phyloP scores from a whole-genome alignment of 2,113 vertebrate genomes.

The Psilopsiagon aymara region DNA sequence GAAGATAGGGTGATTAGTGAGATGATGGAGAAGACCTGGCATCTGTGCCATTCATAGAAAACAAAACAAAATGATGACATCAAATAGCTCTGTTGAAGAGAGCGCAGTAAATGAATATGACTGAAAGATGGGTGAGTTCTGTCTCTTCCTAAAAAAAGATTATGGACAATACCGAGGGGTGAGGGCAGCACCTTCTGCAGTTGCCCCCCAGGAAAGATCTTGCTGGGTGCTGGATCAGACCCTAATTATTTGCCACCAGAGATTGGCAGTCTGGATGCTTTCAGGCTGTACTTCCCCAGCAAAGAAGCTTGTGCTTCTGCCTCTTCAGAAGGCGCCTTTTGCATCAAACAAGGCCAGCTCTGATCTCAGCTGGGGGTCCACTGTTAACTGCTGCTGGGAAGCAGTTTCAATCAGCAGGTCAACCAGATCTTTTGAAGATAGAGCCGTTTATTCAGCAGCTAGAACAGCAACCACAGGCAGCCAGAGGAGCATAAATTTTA shows the following conservation, averaged over 20 bases:
- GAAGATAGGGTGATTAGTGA: background rate
- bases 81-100: background rate
- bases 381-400: slow-evolving; percentile 40
- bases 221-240: background rate
- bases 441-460: slow-evolving; percentile 55
- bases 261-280: background rate
- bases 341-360: background rate
- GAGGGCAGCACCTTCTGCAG: background rate
- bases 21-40: background rate
- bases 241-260: background rate
- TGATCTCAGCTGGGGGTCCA: slow-evolving; percentile 37
- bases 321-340: slow-evolving; percentile 24
- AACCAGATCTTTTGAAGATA: slow-evolving; percentile 57
- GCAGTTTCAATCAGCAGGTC: slow-evolving; percentile 52
- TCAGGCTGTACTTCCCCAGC: background rate
- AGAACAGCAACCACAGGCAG: slow-evolving; percentile 47
- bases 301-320: background rate
- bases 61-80: background rate
- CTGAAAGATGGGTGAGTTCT: background rate
- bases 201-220: background rate
- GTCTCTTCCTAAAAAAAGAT: background rate
- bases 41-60: background rate
- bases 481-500: slow-evolving; percentile 44
- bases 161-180: accelerated
- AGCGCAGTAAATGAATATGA: background rate